phyloP scores from a whole-genome alignment of 1,140 invertebrate genomes.

The Drosophila melanogaster region Release_6_plus_ISO1_MT NT_033779.5:18809001-18809500 shows the following conservation, averaged over 20 bases:
- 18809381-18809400: constrained; percentile 65
- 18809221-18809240: constrained; percentile 45
- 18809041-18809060: constrained; percentile 2
- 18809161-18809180: too few relatives aligned
- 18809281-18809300: not conserved
- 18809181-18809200: not conserved
- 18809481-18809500: constrained; percentile 83
- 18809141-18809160: too few relatives aligned
- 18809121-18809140: too few relatives aligned
- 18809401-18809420: constrained; percentile 66
- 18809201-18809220: not conserved
- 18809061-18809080: not conserved
- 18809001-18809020: not conserved
- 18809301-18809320: constrained; percentile 63
- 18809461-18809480: constrained; percentile 66
- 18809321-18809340: constrained; percentile 73
- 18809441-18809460: constrained; percentile 1
- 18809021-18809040: not conserved
- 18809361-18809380: constrained; percentile 59
- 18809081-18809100: not conserved
- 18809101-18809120: not conserved
- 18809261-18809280: constrained; percentile 51
- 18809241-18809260: constrained; percentile 37
- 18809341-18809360: constrained; percentile 69
- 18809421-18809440: constrained; percentile 54